A percentile compares a stretch with the other conserved stretches of the same genome.
Evolutionary conservation across 53 echinoderm and acorn worm genomes (phyloP).

Genomic region (Holothuria leucospilota): DNA sequence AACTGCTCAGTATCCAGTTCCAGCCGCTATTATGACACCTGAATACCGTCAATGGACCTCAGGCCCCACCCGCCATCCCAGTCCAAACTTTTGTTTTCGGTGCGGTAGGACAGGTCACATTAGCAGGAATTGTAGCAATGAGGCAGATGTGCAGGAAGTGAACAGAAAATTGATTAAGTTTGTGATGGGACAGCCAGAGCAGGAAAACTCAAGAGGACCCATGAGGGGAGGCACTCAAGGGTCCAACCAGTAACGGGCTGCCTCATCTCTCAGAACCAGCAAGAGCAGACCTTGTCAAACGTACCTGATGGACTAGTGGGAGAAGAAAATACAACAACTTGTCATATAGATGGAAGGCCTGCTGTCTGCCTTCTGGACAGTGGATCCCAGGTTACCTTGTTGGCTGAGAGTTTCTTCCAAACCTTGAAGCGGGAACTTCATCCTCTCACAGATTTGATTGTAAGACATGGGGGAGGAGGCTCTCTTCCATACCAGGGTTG

Average conservation of each 20-base stretch:
- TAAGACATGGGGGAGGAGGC: slow-evolving; percentile 70
- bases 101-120: slow-evolving; percentile 19
- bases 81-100: slow-evolving; percentile 4
- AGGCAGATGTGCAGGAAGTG: background rate
- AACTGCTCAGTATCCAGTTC: no score
- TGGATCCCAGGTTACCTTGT: slow-evolving; percentile 69
- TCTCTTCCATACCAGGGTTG: no score
- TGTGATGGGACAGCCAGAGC: background rate
- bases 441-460: slow-evolving; percentile 58
- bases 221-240: background rate
- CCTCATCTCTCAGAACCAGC: no score
- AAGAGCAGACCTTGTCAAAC: no score
- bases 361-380: slow-evolving; percentile 59
- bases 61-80: background rate
- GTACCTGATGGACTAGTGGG: background rate
- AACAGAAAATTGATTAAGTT: slow-evolving; percentile 14
- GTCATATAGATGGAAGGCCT: background rate
- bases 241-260: slow-evolving; percentile 4
- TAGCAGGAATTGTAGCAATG: background rate
- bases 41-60: slow-evolving; percentile 15
- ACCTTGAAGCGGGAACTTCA: slow-evolving; percentile 16
- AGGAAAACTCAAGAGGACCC: background rate
- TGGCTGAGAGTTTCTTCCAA: slow-evolving; percentile 34
- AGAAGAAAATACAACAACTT: background rate
- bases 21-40: background rate